phyloP scores from a whole-genome alignment of 2,888 invertebrate species.

The Lutraria lutraria region DNA sequence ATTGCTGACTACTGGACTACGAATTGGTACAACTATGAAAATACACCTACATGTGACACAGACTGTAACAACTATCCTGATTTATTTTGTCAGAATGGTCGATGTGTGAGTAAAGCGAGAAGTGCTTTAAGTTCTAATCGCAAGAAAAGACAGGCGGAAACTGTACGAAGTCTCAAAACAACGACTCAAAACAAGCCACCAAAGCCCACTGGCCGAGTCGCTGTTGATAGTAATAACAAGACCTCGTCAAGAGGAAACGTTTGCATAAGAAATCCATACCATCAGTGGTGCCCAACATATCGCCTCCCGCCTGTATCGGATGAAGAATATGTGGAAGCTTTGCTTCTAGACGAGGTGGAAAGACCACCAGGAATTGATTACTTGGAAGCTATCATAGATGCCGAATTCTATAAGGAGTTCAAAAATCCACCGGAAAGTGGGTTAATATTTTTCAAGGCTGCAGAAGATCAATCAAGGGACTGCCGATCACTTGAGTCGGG shows the following conservation, averaged over 20 bases:
- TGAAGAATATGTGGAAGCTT: background rate
- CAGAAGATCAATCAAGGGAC: background rate
- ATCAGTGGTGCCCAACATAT: background rate
- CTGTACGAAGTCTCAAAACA: background rate
- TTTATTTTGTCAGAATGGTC: slow-evolving; percentile 19
- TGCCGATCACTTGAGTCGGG: slow-evolving; percentile 22
- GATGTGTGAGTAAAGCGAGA: slow-evolving; percentile 25
- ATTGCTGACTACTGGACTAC: slow-evolving; percentile 29
- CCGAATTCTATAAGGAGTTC: background rate
- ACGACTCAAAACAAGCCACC: too few species aligned
- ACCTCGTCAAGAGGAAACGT: background rate
- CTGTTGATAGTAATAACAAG: too few species aligned
- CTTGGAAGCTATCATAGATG: background rate
- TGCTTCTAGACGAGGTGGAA: background rate
- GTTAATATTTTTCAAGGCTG: background rate
- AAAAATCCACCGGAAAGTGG: slow-evolving; percentile 20
- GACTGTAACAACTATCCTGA: slow-evolving; percentile 26
- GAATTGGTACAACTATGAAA: slow-evolving; percentile 51
- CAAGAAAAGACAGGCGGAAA: background rate
- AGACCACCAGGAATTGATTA: background rate
- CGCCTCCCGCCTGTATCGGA: background rate
- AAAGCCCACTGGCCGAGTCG: too few species aligned
- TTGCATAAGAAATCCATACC: slow-evolving; percentile 7
- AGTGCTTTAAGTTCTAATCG: background rate
- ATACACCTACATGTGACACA: slow-evolving; percentile 42